These are phyloP conservation scores for Morus bassanus DNA, from an alignment of 2,797 vertebrate genomes.

Conservation along the genomic window DNA sequence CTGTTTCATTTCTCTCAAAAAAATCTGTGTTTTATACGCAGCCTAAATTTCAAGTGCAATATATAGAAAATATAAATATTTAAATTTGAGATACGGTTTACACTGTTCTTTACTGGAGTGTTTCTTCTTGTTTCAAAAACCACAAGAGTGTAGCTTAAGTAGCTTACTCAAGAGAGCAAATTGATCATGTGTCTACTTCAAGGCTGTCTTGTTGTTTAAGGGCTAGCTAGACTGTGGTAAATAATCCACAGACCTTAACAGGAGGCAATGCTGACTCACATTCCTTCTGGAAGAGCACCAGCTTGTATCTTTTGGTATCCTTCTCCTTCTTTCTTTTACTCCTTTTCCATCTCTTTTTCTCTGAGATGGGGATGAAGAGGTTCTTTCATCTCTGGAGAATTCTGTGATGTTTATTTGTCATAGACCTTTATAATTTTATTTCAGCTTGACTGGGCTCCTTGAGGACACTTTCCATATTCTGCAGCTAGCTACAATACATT, in stretches of 20 bases:
- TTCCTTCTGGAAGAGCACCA: neutral
- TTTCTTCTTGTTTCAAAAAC: slow-evolving; percentile 38
- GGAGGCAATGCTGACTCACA: neutral
- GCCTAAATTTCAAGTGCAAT: neutral
- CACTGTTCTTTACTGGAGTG: neutral
- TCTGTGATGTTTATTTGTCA: neutral
- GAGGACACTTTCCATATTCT: neutral
- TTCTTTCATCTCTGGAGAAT: neutral
- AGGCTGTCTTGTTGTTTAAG: neutral
- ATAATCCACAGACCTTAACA: slow-evolving; percentile 20
- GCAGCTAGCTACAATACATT: neutral
- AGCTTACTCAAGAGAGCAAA: neutral
- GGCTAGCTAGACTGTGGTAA: neutral
- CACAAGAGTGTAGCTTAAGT: neutral
- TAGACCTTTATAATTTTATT: neutral
- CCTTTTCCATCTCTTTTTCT: neutral
- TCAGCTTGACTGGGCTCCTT: neutral
- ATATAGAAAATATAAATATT: slow-evolving; percentile 40
- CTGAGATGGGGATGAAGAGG: neutral
- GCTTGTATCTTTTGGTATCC: neutral
- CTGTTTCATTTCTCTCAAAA: neutral
- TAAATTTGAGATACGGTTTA: neutral
- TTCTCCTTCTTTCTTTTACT: neutral
- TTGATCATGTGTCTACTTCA: neutral
- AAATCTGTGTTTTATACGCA: neutral